Conservation (phyloP, 1,140 invertebrate genomes). For the Meloidogyne floridensis region DNA sequence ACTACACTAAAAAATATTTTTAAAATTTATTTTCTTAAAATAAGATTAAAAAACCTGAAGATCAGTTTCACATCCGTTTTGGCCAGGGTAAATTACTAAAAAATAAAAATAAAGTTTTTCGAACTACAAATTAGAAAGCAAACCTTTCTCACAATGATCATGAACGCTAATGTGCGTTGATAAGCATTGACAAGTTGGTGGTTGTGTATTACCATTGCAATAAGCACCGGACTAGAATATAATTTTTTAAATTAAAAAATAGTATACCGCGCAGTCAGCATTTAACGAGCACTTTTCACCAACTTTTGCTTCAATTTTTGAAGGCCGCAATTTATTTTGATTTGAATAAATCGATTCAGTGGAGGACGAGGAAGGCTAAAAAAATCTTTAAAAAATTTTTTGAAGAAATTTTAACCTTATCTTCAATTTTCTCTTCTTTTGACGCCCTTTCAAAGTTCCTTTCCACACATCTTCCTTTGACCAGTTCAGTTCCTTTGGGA, state of each 20-base stretch:
- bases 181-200: conserved; percentile 63
- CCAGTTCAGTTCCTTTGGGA: conserved; percentile 55
- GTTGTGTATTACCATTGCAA: conserved; percentile 65
- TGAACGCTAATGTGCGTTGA: conserved; percentile 64
- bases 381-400: conserved; percentile 12
- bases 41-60: conserved; percentile 25
- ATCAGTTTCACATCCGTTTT: conserved; percentile 58
- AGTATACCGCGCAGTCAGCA: conserved; percentile 55
- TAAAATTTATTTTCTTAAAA: neutral
- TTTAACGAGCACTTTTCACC: conserved; percentile 61
- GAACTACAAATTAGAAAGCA: neutral
- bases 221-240: conserved; percentile 53
- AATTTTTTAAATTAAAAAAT: neutral
- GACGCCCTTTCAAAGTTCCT: conserved; percentile 12
- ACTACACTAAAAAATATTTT: conserved; percentile 44
- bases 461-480: conserved; percentile 54
- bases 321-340: neutral
- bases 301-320: conserved; percentile 39
- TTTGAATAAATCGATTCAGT: neutral
- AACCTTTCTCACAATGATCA: conserved; percentile 62
- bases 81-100: conserved; percentile 65
- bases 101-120: conserved; percentile 10
- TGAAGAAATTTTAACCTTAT: neutral
- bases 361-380: conserved; percentile 13
- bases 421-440: conserved; percentile 22